phyloP scores from a whole-genome alignment of 2,888 invertebrate genomes.

The Adelognathus sp. region DNA sequence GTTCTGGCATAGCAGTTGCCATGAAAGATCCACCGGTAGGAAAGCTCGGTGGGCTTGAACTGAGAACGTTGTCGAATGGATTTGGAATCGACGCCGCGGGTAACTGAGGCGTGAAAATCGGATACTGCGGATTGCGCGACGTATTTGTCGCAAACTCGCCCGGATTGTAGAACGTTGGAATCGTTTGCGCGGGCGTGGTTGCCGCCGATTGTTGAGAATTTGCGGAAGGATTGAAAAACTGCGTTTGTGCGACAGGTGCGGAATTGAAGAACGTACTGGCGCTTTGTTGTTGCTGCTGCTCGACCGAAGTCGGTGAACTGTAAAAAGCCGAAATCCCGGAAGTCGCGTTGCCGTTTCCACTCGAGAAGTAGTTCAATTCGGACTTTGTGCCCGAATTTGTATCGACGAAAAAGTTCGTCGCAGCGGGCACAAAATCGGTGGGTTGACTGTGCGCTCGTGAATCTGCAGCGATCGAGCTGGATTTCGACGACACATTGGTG shows the following conservation, averaged over 20 bases:
- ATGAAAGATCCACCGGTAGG: slow-evolving; percentile 54
- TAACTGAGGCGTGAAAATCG: slow-evolving; percentile 37
- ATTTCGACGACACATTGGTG: slow-evolving; percentile 31
- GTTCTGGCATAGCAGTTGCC: slow-evolving; percentile 71
- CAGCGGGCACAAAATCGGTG: neutral
- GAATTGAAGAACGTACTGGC: slow-evolving; percentile 31
- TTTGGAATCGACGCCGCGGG: slow-evolving; percentile 25
- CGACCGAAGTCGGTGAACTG: slow-evolving; percentile 19
- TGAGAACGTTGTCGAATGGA: slow-evolving; percentile 22
- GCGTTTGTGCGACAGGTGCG: neutral
- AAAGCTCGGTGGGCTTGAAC: slow-evolving; percentile 51
- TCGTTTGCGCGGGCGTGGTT: slow-evolving; percentile 20
- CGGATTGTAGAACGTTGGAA: slow-evolving; percentile 70
- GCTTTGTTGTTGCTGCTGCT: slow-evolving; percentile 19
- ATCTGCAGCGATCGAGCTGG: slow-evolving; percentile 35
- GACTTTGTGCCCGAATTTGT: slow-evolving; percentile 33
- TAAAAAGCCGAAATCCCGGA: slow-evolving; percentile 14
- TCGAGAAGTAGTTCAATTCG: slow-evolving; percentile 50
- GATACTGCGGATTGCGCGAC: slow-evolving; percentile 8
- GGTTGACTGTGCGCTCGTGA: slow-evolving; percentile 12
- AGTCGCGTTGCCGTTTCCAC: neutral
- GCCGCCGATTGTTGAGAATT: slow-evolving; percentile 24
- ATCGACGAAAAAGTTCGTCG: slow-evolving; percentile 56
- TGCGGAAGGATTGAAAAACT: neutral
- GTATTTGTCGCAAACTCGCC: slow-evolving; percentile 60